Percentiles rank a stretch among this genome's conserved stretches.
Conservation (phyloP, 2,797 vertebrate genomes). For the Urosaurus nigricauda region DNA sequence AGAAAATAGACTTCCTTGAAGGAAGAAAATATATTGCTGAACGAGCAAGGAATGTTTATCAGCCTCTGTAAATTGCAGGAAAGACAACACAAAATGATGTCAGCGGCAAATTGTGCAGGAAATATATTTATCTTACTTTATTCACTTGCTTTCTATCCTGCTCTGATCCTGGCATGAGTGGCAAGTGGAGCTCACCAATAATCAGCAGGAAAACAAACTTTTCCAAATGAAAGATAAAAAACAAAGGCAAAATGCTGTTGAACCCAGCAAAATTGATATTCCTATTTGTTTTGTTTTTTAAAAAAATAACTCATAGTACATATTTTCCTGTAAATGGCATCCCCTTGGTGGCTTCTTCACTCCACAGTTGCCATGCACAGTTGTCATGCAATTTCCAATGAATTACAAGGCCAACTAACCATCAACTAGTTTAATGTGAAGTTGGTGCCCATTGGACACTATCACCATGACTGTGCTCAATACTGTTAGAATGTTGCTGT, state of each 20-base stretch:
- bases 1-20: conserved; percentile 68
- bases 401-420: too few relatives aligned
- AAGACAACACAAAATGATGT: conserved; percentile 68
- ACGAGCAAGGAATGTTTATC: conserved; percentile 70
- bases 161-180: background rate
- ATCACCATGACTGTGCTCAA: background rate
- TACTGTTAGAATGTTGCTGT: background rate
- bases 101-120: conserved; percentile 58
- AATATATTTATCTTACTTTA: conserved; percentile 39
- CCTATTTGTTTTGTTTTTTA: too few relatives aligned
- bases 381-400: too few relatives aligned
- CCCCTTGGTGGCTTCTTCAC: background rate
- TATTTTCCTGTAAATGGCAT: background rate
- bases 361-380: background rate
- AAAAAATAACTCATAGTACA: background rate
- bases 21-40: conserved; percentile 72
- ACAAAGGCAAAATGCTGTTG: background rate
- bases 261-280: background rate
- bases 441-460: background rate
- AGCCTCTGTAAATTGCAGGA: conserved; percentile 62
- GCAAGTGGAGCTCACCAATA: background rate
- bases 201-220: background rate
- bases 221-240: background rate
- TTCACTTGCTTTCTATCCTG: background rate
- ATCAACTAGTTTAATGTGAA: background rate